Percentiles rank a stretch among this genome's conserved stretches.
Evolutionary conservation across 2,113 vertebrate genomes (phyloP).

Genomic region (Phoxinus phoxinus): DNA sequence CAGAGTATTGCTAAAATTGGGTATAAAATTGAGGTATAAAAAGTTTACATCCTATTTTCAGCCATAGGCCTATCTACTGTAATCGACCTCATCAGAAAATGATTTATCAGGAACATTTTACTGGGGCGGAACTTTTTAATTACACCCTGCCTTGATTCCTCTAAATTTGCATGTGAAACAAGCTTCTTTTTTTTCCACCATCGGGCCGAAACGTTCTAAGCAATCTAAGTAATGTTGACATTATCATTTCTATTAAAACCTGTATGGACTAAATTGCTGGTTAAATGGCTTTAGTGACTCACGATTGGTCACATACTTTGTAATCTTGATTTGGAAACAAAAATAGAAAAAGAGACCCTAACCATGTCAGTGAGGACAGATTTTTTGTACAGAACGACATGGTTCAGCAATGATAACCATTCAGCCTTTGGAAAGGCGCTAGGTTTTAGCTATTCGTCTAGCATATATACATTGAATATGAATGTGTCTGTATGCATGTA

Average conservation of each 20-base stretch:
- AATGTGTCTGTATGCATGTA: constrained; percentile 12
- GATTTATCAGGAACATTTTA: neutral
- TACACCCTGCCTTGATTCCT: too few relatives aligned
- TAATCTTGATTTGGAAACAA: neutral
- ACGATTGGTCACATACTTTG: neutral
- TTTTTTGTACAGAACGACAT: neutral
- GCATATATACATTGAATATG: neutral
- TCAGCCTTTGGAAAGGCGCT: neutral
- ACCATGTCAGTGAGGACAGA: neutral
- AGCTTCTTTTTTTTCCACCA: neutral
- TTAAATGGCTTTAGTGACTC: neutral
- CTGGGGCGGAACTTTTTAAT: neutral
- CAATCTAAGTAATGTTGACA: neutral
- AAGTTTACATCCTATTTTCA: neutral
- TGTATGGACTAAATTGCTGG: neutral
- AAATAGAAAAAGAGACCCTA: neutral
- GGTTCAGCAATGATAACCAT: neutral
- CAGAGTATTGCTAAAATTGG: neutral
- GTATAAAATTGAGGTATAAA: neutral
- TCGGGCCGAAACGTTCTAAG: neutral
- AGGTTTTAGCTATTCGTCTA: neutral
- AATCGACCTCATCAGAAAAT: neutral
- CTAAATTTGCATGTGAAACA: neutral
- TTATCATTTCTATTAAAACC: neutral
- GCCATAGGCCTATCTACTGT: neutral